phyloP scores from a whole-genome alignment of 2,113 vertebrate genomes.

The Callaeas wilsoni region DNA sequence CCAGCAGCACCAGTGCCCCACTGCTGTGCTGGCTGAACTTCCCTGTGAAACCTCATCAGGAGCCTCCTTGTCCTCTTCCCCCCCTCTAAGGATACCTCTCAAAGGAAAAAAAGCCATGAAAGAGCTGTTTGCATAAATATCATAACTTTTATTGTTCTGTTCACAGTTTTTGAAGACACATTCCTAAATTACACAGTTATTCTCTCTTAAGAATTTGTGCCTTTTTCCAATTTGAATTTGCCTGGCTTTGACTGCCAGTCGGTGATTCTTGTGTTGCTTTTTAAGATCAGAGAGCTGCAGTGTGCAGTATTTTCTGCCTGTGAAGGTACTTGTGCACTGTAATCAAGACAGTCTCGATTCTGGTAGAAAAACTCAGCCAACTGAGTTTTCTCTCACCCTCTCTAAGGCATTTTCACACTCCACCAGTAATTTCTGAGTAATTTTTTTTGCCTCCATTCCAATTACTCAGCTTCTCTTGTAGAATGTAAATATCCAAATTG shows the following conservation, averaged over 20 bases:
- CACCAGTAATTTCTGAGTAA: neutral
- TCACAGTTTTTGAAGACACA: slow-evolving; percentile 43
- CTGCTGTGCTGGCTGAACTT: neutral
- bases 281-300: neutral
- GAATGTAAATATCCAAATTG: slow-evolving; percentile 34
- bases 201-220: slow-evolving; percentile 2
- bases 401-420: slow-evolving; percentile 30
- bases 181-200: slow-evolving; percentile 34
- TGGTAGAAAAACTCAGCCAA: neutral
- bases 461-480: slow-evolving; percentile 40
- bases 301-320: neutral
- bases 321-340: neutral
- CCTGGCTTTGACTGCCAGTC: neutral
- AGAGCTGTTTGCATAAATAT: slow-evolving; percentile 49
- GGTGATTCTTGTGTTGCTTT: neutral
- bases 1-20: neutral
- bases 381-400: neutral
- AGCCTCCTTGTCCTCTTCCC: neutral
- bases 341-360: neutral
- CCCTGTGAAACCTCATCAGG: neutral
- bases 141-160: slow-evolving; percentile 38
- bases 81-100: neutral
- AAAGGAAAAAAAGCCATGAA: neutral
- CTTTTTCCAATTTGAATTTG: slow-evolving; percentile 20
- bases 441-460: neutral